phyloP scores from a whole-genome alignment of 2,113 vertebrate species.

The Sclerurus mexicanus region DNA sequence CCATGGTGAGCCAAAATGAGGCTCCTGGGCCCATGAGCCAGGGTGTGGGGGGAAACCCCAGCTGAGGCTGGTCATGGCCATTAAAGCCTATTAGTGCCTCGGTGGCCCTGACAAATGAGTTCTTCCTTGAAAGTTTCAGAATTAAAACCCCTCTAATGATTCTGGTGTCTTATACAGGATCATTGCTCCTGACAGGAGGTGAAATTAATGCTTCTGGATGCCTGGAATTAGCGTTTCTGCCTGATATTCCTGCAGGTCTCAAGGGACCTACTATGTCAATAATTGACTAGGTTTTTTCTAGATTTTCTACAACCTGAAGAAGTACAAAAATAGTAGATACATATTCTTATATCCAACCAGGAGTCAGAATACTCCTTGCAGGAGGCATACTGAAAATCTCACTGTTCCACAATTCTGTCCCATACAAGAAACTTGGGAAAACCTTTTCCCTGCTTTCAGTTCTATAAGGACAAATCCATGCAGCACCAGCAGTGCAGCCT shows the following conservation, averaged over 20 bases:
- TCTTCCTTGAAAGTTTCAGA: background rate
- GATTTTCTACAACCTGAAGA: background rate
- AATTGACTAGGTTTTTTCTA: background rate
- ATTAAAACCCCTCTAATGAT: background rate
- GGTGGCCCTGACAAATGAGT: background rate
- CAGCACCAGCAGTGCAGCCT: background rate
- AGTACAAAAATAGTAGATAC: background rate
- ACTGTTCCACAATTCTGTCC: background rate
- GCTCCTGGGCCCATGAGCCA: background rate
- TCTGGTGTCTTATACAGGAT: background rate
- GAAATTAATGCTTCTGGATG: background rate
- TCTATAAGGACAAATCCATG: background rate
- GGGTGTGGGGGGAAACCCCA: background rate
- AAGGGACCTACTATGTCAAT: background rate
- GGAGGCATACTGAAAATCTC: background rate
- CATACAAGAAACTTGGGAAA: background rate
- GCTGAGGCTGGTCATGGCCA: background rate
- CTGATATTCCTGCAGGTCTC: background rate
- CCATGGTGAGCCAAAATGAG: background rate
- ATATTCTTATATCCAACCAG: background rate
- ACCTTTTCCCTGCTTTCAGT: background rate
- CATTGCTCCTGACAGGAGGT: fast-evolving
- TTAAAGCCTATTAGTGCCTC: background rate
- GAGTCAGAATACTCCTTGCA: background rate
- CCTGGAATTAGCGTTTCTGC: background rate